Percentiles rank a stretch among this genome's conserved stretches.
Evolutionary conservation across 2,888 invertebrate genomes (phyloP).

Genomic region (Flexamia atlantica): DNA sequence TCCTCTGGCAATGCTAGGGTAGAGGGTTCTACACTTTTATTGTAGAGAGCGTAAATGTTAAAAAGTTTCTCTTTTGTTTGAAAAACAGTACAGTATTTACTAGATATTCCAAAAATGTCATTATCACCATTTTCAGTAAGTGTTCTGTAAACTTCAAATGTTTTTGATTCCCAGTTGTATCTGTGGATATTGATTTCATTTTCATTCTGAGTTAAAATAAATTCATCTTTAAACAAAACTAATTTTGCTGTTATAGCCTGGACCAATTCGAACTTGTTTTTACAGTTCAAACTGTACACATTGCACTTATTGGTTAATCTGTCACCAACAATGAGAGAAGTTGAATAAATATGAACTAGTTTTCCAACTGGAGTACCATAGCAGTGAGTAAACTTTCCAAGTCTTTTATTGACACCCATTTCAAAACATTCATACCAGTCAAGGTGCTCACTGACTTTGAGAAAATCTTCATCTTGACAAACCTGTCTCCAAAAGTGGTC

Average conservation of each 20-base stretch:
- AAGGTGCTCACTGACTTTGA: neutral
- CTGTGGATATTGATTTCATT: neutral
- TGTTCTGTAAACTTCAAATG: neutral
- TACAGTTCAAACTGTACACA: conserved; percentile 11
- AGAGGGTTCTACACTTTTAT: neutral
- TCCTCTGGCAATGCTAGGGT: neutral
- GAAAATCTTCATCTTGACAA: conserved; percentile 22
- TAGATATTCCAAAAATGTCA: conserved; percentile 2
- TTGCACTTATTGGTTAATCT: neutral
- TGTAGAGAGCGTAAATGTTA: neutral
- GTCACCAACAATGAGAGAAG: neutral
- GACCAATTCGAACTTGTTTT: neutral
- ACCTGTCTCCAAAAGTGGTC: conserved; percentile 35
- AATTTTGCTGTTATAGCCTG: neutral
- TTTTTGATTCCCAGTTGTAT: neutral
- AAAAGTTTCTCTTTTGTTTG: neutral
- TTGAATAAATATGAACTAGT: conserved; percentile 15
- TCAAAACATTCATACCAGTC: conserved; percentile 29
- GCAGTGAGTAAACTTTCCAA: neutral
- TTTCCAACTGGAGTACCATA: neutral
- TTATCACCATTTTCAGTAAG: neutral
- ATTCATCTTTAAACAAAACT: conserved; percentile 19
- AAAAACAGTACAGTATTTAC: conserved; percentile 3
- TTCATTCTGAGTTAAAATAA: neutral
- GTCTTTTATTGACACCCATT: conserved; percentile 19